Conservation (phyloP, 2,113 vertebrate genomes). For the Cheirogaleus medius region DNA sequence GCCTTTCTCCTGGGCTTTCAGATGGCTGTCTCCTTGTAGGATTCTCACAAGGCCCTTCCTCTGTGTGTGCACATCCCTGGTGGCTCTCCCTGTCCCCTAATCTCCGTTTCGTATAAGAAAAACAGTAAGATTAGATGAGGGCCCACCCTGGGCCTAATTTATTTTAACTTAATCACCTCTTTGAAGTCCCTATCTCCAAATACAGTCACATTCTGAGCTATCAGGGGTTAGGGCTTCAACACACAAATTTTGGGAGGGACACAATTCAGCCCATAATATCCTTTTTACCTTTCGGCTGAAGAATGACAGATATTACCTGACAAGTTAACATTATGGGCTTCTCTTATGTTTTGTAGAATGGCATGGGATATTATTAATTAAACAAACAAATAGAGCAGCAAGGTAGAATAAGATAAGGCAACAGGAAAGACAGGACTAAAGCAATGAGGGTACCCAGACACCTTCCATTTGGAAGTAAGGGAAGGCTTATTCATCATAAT, state of each 20-base stretch:
- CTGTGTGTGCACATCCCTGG: background rate
- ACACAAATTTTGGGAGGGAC: background rate
- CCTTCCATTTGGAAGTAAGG: background rate
- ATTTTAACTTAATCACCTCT: background rate
- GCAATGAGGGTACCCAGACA: no score
- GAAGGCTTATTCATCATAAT: background rate
- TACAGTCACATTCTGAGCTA: background rate
- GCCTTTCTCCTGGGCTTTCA: background rate
- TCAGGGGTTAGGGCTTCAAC: background rate
- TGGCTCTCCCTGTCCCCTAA: background rate
- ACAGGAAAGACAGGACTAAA: background rate
- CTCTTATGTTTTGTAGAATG: background rate
- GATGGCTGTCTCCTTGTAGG: background rate
- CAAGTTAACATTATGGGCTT: background rate
- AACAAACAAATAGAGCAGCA: background rate
- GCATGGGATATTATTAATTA: background rate
- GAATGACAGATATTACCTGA: background rate
- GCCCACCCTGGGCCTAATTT: background rate
- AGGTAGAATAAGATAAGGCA: background rate
- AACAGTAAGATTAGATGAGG: background rate
- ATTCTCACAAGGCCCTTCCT: background rate
- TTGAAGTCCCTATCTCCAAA: background rate
- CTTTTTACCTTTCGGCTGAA: background rate
- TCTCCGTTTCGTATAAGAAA: background rate
- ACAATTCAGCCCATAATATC: background rate